Percentiles rank a stretch among this genome's conserved stretches.
phyloP scores from a whole-genome alignment of 2,113 vertebrate species.

The Daphoenositta chrysoptera region DNA sequence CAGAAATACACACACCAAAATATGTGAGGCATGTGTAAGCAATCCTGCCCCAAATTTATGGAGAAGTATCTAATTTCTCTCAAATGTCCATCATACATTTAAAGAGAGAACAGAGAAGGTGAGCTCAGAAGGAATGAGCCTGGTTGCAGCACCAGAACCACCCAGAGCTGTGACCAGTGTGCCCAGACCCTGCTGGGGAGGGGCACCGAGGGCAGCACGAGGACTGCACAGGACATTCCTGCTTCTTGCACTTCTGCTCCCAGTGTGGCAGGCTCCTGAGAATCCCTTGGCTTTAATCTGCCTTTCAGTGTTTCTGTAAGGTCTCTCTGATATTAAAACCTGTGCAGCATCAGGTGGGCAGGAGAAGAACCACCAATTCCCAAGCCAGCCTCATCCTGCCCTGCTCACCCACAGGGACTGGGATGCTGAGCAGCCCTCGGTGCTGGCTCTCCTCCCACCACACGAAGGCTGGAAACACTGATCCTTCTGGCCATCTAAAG shows the following conservation, averaged over 20 bases:
- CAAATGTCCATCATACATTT: not conserved
- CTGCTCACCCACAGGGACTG: not conserved
- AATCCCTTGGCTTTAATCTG: not conserved
- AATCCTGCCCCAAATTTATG: not conserved
- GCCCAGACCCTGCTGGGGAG: accelerated
- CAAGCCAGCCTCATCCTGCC: not conserved
- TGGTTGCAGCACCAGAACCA: not conserved
- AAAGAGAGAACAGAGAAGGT: not conserved
- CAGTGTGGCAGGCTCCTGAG: not conserved
- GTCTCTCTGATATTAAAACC: not conserved
- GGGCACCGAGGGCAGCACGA: accelerated
- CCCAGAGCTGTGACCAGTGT: not conserved
- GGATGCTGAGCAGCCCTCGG: not conserved
- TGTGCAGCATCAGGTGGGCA: not conserved
- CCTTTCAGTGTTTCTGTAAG: not conserved
- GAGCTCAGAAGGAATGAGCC: not conserved
- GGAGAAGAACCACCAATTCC: accelerated
- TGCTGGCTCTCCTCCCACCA: not conserved
- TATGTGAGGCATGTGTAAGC: not conserved
- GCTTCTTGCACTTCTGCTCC: not conserved
- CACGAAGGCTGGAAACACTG: not conserved
- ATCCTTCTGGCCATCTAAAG: not conserved
- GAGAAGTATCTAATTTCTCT: not conserved
- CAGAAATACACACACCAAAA: not conserved
- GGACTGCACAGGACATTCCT: accelerated